phyloP scores from a whole-genome alignment of 2,113 vertebrate genomes.

The Myanophis thanlyinensis region DNA sequence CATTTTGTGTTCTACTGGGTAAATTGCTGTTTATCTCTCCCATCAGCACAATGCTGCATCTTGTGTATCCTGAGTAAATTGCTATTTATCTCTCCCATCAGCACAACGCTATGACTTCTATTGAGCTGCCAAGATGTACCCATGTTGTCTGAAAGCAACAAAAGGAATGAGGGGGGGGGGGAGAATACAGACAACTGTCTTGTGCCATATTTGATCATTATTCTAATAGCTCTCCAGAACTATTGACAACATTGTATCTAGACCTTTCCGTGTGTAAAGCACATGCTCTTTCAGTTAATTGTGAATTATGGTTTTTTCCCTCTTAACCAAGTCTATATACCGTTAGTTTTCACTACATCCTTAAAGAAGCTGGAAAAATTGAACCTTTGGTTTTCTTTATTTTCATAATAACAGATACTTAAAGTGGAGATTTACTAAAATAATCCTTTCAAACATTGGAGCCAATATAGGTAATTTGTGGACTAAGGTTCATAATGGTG shows the following conservation, averaged over 20 bases:
- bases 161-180: too few relatives aligned
- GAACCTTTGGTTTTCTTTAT: background rate
- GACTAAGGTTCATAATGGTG: background rate
- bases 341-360: background rate
- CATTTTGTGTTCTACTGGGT: background rate
- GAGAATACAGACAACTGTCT: background rate
- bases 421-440: background rate
- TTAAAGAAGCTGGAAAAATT: background rate
- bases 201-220: background rate
- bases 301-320: background rate
- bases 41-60: background rate
- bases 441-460: background rate
- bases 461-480: background rate
- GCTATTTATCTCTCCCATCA: background rate
- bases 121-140: background rate
- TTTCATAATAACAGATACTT: background rate
- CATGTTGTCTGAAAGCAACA: background rate
- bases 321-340: background rate
- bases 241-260: background rate
- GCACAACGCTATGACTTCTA: background rate
- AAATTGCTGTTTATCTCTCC: background rate
- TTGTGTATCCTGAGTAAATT: background rate
- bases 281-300: background rate
- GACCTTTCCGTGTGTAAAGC: background rate
- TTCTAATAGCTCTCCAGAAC: background rate